phyloP scores from a whole-genome alignment of 2,888 invertebrate genomes.

The Ptychoptera albimana region DNA sequence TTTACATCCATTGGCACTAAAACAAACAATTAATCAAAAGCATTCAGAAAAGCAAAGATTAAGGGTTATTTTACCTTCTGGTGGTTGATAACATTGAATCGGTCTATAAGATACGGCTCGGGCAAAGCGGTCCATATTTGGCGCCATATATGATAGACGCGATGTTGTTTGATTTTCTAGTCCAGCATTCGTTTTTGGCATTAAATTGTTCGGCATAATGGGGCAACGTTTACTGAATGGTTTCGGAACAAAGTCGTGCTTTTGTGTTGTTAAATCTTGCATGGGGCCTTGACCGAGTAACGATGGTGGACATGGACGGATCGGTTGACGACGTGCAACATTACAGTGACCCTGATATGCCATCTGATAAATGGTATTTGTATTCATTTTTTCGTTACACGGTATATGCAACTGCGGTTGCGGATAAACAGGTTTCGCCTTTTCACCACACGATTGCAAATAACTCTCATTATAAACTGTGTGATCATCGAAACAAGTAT shows the following conservation, averaged over 20 bases:
- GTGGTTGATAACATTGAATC: background rate
- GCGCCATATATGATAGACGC: conserved; percentile 12
- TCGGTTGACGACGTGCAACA: conserved; percentile 35
- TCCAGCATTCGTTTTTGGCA: conserved; percentile 18
- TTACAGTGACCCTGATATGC: conserved; percentile 41
- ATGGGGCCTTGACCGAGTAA: conserved; percentile 48
- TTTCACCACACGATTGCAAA: background rate
- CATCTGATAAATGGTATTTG: conserved; percentile 26
- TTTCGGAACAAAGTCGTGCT: conserved; percentile 54
- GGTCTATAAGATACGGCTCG: conserved; percentile 6
- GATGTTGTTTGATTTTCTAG: conserved; percentile 26
- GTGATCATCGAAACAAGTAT: background rate
- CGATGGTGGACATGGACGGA: conserved; percentile 45
- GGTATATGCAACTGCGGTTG: background rate
- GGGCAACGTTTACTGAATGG: conserved; percentile 29
- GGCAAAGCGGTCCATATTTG: background rate
- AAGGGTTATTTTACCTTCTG: conserved; percentile 1
- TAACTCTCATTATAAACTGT: conserved; percentile 4
- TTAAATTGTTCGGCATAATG: conserved; percentile 18
- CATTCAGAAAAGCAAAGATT: background rate
- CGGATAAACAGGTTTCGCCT: background rate
- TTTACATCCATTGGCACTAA: conserved; percentile 25
- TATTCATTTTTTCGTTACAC: conserved; percentile 15
- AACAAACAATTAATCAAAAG: background rate
- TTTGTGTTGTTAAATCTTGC: conserved; percentile 54